Evolutionary conservation across 2,113 vertebrate genomes (phyloP), one percentile per base, ranked within the genome.

Genomic region (Anoplopoma fimbria): DNA sequence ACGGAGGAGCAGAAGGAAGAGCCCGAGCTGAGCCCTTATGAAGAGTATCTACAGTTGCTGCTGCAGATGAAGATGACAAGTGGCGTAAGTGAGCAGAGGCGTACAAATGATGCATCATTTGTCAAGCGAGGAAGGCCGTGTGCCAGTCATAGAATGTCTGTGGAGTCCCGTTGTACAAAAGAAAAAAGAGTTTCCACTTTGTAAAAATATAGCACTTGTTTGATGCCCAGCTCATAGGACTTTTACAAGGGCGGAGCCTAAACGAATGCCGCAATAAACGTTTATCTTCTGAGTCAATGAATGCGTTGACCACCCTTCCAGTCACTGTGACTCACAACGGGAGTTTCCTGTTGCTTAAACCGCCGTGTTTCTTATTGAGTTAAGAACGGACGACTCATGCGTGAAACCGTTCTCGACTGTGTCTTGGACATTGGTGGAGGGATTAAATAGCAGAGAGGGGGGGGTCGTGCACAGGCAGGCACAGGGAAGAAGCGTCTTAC

Each of bases 51-150:
- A 58, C 92, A 93, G 81, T 61, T 83, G 55, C 86, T 95, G 1
- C 86, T 95, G 58, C 87, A 94, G 61, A 93, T 94, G 90, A 95
- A 93, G 91, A 84, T 82, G 83, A 75, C 80, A 62, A 94, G 93
- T 31, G 77, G 34, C 74, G 95, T 95, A 89, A 95, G 94, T 95
- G 57, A 76, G 33, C 53, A 4, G 31, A 33, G 57, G 36, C 23
- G 19, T 9, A 34, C n/a, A 57, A 38, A 3, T 9, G 0, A 23
- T 7, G 29, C 9, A 9, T 1, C n/a, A 25, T 21, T 4, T 14
- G 9, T 58, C 25, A 33, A 23, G 34, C 9, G 38, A 45, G 19
- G 17, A 57, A 63, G 34, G 17, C 42, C 47, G 17, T 36, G 12
- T 29, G 25, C 13, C 21, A 62, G 31, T 36, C 40, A 8, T 15